Evolutionary conservation across 2,113 vertebrate genomes (phyloP), one percentile per base, ranked within the genome.

Genomic region (Furnarius figulus): DNA sequence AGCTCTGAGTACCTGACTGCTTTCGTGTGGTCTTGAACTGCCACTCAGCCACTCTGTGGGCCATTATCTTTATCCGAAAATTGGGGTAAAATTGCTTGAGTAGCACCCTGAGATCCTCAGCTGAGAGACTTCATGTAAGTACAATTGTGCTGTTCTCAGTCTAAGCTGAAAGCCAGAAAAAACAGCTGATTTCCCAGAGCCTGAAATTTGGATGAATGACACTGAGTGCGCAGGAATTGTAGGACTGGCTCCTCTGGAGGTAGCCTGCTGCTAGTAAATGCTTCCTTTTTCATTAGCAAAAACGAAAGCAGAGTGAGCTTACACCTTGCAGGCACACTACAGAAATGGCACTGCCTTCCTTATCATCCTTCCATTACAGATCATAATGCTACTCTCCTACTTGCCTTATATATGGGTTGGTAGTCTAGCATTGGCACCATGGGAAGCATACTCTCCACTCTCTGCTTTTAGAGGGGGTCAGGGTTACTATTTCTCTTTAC

Each of bases 161-260:
- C 67, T 44, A 20, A 73, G 42, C 67, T 66, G 62, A 58, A 73
- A 73, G 75, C n/a, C 24, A 53, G 52, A 5, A 80, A 59, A 20
- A n/a, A 3, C 5, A 49, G 44, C 50, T 66, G 71, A 83, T 42
- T 9, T 80, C 75, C 66, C 67, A 73, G 79, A 75, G 40, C 15
- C 68, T 67, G 23, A 1, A 39, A 55, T 67, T 88, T 59, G 55
- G 35, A 90, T 92, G 37, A 86, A 31, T 39, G 63, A 13, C 16
- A 16, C 22, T 49, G 12, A 0, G 0, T 35, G n/a, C 0, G 0
- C 50, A 47, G 28, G 8, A 90, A n/a, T 12, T 39, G 23, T 62
- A 55, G 22, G 39, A 59, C 8, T 7, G 30, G 9, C 88, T 77
- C 28, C 37, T 84, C 47, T 39, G 47, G 42, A 92, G 11, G 13